Percentiles rank a stretch among this genome's conserved stretches.
Evolutionary conservation across 1,140 invertebrate species (phyloP).

Genomic region (Drosophila parvula): DNA sequence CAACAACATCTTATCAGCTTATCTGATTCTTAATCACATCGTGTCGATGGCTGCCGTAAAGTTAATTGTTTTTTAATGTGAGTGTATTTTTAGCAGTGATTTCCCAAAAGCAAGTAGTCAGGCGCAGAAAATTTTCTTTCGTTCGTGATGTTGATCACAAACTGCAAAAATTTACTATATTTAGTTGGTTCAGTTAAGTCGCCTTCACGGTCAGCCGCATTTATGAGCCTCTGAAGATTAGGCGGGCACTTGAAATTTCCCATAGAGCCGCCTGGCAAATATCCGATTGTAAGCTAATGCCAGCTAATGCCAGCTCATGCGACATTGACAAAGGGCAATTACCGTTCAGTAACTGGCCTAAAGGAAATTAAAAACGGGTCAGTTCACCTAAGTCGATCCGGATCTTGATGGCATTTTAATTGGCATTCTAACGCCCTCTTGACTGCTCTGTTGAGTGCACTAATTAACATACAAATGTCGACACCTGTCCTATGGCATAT

Average conservation of each 20-base stretch:
- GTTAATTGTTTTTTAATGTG: slow-evolving; percentile 55
- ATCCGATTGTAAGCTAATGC: neutral
- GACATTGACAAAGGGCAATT: slow-evolving; percentile 1
- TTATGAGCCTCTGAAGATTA: slow-evolving; percentile 40
- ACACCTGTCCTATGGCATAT: slow-evolving; percentile 12
- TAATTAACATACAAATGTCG: slow-evolving; percentile 30
- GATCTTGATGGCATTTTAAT: slow-evolving; percentile 44
- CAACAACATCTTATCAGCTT: slow-evolving; percentile 40
- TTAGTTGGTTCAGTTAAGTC: slow-evolving; percentile 21
- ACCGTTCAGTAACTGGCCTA: neutral
- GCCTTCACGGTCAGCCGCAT: slow-evolving; percentile 35
- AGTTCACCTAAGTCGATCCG: slow-evolving; percentile 21
- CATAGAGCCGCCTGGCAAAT: neutral
- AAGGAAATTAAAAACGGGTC: slow-evolving; percentile 12
- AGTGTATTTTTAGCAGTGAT: slow-evolving; percentile 47
- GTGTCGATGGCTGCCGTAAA: slow-evolving; percentile 44
- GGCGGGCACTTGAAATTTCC: neutral
- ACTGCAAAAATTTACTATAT: neutral
- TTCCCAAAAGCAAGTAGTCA: slow-evolving; percentile 30
- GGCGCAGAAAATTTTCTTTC: neutral
- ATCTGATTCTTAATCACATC: slow-evolving; percentile 39
- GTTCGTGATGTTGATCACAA: neutral
- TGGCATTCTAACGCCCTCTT: slow-evolving; percentile 18
- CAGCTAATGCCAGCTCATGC: slow-evolving; percentile 7
- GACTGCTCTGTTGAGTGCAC: slow-evolving; percentile 9